Conservation (phyloP, 1,140 invertebrate species). For the Microplitis mediator region DNA sequence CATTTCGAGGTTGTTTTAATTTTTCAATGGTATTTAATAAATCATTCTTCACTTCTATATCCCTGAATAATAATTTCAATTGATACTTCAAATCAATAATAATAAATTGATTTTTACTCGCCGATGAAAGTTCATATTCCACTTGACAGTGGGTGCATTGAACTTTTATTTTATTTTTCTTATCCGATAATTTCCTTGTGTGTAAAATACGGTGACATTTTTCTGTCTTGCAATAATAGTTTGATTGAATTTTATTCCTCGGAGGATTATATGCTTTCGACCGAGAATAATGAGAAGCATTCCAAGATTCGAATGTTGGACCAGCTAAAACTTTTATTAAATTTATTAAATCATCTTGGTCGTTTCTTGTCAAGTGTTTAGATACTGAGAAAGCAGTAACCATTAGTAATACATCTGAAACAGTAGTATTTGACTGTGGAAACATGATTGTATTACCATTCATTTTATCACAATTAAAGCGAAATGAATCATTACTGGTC, state of each 20-base stretch:
- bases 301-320: constrained; percentile 22
- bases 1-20: neutral
- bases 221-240: constrained; percentile 18
- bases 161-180: neutral
- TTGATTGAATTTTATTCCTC: constrained; percentile 9
- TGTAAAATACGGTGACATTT: neutral
- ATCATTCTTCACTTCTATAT: neutral
- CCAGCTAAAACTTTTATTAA: constrained; percentile 21
- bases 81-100: constrained; percentile 27
- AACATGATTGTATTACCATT: constrained; percentile 16
- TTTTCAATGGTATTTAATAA: constrained; percentile 7
- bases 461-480: neutral
- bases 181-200: neutral
- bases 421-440: neutral
- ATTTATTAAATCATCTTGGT: constrained; percentile 16
- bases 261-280: constrained; percentile 24
- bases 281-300: constrained; percentile 22
- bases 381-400: neutral
- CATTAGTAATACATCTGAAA: constrained; percentile 22
- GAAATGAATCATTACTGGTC: neutral
- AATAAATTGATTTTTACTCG: constrained; percentile 24
- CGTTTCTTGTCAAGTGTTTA: constrained; percentile 1
- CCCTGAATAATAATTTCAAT: constrained; percentile 7
- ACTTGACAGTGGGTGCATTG: constrained; percentile 9
- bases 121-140: neutral